These are phyloP conservation scores for Tiliacea aurago DNA, from an alignment of 2,888 invertebrate genomes.

Conservation along the genomic window DNA sequence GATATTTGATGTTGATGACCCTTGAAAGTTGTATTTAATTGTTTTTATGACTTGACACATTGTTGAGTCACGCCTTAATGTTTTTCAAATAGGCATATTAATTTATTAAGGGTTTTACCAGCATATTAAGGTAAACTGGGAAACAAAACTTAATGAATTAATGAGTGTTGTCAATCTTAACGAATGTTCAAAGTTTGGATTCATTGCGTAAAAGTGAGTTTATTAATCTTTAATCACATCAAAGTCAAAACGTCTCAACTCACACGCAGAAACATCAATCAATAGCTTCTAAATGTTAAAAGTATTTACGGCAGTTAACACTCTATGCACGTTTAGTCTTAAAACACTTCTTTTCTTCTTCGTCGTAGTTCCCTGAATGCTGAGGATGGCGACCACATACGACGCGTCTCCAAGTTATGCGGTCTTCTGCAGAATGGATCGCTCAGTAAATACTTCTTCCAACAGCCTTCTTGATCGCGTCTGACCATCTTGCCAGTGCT, in stretches of 20 bases:
- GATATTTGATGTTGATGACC: conserved; percentile 50
- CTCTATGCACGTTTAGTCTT: conserved; percentile 9
- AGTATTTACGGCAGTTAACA: conserved; percentile 28
- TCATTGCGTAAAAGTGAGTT: conserved; percentile 8
- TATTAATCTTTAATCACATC: conserved; percentile 5
- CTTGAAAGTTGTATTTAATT: conserved; percentile 33
- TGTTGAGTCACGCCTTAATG: conserved; percentile 11
- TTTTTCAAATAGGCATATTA: conserved; percentile 4
- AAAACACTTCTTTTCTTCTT: not conserved
- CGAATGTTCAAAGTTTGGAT: not conserved
- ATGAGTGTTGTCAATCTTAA: conserved; percentile 14
- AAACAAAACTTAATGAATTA: conserved; percentile 6
- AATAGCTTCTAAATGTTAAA: conserved; percentile 4
- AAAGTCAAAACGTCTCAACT: conserved; percentile 7
- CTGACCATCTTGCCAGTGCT: no score
- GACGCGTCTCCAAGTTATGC: no score
- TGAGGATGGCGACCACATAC: no score
- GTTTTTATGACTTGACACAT: conserved; percentile 19
- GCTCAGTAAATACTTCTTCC: no score
- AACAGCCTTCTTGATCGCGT: no score
- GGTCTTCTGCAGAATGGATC: no score
- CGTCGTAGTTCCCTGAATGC: no score
- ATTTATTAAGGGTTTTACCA: conserved; percentile 23
- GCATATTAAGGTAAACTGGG: not conserved
- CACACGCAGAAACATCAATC: conserved; percentile 13